Conservation (phyloP, 2,113 vertebrate species). For the Syngnathus floridae region DNA sequence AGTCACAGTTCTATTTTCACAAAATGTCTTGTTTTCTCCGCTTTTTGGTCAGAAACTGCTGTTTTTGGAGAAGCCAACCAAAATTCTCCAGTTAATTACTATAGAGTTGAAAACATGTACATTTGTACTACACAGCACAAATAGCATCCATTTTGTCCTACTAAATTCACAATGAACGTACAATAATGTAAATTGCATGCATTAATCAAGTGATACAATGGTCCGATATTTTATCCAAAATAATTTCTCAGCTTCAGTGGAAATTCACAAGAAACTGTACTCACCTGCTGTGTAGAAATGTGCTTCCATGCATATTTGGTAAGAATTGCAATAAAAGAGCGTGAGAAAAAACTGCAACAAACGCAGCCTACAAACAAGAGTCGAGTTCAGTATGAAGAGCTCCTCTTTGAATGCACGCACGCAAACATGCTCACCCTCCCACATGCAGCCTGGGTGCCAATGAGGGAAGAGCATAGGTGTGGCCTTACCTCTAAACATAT, state of each 20-base stretch:
- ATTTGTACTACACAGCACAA: neutral
- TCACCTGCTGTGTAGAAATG: neutral
- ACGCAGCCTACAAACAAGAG: neutral
- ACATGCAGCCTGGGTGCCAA: constrained; percentile 4
- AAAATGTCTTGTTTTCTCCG: too few relatives aligned
- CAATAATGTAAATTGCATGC: neutral
- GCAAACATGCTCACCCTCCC: neutral
- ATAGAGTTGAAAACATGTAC: neutral
- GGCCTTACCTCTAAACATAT: neutral
- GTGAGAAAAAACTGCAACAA: neutral
- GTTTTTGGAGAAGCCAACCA: too few relatives aligned
- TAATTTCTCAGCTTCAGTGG: neutral
- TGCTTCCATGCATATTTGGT: neutral
- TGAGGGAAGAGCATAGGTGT: constrained; percentile 8
- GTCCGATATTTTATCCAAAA: neutral
- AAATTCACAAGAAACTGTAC: neutral
- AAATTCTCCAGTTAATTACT: too few relatives aligned
- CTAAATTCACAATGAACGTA: neutral
- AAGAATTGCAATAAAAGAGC: neutral
- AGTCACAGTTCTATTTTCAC: too few relatives aligned
- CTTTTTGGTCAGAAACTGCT: too few relatives aligned
- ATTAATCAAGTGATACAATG: neutral
- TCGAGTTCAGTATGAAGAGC: neutral
- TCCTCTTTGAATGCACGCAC: constrained; percentile 7
- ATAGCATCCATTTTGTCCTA: neutral